Conservation (phyloP, 2,888 invertebrate genomes). For the Lasioglossum leucozonium region DNA sequence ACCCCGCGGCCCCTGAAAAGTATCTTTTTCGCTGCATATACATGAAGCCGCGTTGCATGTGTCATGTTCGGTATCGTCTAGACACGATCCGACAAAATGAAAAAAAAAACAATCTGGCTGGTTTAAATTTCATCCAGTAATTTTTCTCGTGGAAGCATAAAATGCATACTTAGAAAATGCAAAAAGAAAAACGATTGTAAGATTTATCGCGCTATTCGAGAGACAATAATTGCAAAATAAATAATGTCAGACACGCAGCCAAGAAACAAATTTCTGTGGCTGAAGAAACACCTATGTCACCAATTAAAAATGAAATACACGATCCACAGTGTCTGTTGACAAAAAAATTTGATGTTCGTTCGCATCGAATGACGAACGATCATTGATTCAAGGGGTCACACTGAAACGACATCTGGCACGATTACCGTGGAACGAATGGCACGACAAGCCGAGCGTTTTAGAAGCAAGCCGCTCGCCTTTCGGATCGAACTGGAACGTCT, state of each 20-base stretch:
- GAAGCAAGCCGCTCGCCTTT: conserved; percentile 58
- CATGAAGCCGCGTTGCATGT: background rate
- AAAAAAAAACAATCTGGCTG: background rate
- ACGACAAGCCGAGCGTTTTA: background rate
- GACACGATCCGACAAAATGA: background rate
- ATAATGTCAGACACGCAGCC: background rate
- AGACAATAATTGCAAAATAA: no score
- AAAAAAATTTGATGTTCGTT: background rate
- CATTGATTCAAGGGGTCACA: background rate
- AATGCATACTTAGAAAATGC: background rate
- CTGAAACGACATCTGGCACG: background rate
- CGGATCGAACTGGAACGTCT: conserved; percentile 76
- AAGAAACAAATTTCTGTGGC: background rate
- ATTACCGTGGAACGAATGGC: background rate
- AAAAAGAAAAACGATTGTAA: background rate
- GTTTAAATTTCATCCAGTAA: background rate
- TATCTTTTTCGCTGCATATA: conserved; percentile 18
- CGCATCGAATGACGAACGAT: background rate
- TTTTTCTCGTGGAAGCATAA: background rate
- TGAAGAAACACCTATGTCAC: background rate
- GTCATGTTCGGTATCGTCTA: background rate
- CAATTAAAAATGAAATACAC: background rate
- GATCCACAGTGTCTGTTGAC: background rate
- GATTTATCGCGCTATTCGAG: no score
- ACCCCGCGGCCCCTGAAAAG: conserved; percentile 23